These are phyloP conservation scores for Vannuccia rotundouncinata DNA, from an alignment of 2,888 invertebrate species.

Conservation along the genomic window DNA sequence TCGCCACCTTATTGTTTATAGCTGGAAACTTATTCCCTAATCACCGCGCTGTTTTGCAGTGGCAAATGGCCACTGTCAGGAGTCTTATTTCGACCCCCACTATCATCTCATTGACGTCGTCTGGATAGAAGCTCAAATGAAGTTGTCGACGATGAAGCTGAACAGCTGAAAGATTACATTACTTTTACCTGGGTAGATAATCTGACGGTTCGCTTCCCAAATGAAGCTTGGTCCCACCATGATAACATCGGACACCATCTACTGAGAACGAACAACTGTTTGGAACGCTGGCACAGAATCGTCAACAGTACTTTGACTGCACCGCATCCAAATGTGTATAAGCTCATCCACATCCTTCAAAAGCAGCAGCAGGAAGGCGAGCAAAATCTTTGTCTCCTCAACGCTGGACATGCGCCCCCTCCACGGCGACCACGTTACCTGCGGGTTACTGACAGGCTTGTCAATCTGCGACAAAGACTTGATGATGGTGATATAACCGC, in stretches of 20 bases:
- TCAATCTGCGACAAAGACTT: no score
- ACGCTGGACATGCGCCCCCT: no score
- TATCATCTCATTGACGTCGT: conserved; percentile 1
- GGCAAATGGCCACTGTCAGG: conserved; percentile 26
- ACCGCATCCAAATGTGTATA: not conserved
- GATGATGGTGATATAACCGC: no score
- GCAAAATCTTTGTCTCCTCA: no score
- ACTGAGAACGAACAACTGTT: not conserved
- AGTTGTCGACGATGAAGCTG: not conserved
- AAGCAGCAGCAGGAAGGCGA: no score
- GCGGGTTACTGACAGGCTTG: no score
- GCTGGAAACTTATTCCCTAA: conserved; percentile 23
- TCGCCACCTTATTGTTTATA: conserved; percentile 17
- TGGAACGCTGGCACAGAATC: not conserved
- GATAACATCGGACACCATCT: not conserved
- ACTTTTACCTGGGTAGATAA: not conserved
- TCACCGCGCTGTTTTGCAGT: conserved; percentile 23
- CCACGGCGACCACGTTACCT: no score
- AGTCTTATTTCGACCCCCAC: conserved; percentile 11
- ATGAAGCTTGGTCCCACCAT: not conserved
- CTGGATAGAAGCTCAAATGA: not conserved
- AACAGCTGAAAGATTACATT: not conserved
- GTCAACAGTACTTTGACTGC: not conserved
- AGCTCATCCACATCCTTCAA: no score
- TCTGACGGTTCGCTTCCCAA: not conserved